Percentiles rank a stretch among this genome's conserved stretches.
Conservation (phyloP, 2,888 invertebrate genomes). For the Eristalis tenax region DNA sequence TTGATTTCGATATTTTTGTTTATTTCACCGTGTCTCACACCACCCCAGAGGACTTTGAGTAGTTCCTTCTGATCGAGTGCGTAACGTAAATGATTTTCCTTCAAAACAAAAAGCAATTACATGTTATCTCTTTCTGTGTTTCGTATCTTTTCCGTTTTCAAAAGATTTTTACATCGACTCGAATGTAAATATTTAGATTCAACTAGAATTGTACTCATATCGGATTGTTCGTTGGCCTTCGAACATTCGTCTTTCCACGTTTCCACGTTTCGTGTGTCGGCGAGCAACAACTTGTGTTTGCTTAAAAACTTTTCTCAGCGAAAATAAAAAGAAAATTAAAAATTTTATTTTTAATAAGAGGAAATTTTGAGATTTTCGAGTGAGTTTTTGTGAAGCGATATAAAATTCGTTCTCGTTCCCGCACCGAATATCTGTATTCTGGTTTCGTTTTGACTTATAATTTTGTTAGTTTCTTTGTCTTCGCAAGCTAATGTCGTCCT, state of each 20-base stretch:
- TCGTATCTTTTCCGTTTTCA: constrained; percentile 4
- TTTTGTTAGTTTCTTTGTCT: background rate
- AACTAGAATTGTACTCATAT: constrained; percentile 24
- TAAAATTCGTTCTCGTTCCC: background rate
- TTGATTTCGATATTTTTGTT: constrained; percentile 52
- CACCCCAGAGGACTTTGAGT: background rate
- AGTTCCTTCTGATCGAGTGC: constrained; percentile 61
- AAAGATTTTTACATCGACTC: constrained; percentile 58
- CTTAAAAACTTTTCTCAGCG: constrained; percentile 44
- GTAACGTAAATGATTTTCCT: constrained; percentile 21
- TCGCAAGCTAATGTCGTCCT: background rate
- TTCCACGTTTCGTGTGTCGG: background rate
- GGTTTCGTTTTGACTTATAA: background rate
- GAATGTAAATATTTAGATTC: constrained; percentile 69
- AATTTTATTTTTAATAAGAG: constrained; percentile 52
- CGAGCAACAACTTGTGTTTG: constrained; percentile 7
- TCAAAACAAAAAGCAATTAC: background rate
- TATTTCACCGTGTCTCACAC: background rate
- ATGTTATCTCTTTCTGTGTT: background rate
- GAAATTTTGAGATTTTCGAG: constrained; percentile 55
- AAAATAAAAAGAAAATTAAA: constrained; percentile 21
- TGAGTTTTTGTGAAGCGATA: constrained; percentile 51
- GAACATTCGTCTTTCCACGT: background rate
- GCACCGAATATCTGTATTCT: constrained; percentile 21
- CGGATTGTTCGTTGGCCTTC: constrained; percentile 54